Evolutionary conservation across 2,888 invertebrate species (phyloP).

Genomic region (Gryllus longicercus): DNA sequence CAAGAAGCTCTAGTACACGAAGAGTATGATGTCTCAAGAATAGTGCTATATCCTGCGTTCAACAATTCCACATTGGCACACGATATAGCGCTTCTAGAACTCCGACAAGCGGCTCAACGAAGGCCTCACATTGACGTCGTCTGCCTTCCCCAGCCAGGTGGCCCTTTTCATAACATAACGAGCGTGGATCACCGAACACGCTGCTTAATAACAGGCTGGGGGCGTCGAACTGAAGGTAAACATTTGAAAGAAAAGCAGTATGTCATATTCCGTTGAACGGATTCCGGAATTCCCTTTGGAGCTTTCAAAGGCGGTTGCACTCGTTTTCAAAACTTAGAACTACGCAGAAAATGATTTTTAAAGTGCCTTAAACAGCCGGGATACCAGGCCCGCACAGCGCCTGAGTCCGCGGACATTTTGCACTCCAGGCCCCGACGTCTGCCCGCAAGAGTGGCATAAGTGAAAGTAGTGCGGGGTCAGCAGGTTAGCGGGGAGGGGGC

Average conservation of each 20-base stretch:
- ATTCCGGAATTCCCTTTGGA: neutral
- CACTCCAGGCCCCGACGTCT: too few relatives aligned
- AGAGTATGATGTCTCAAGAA: constrained; percentile 42
- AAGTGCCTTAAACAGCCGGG: too few relatives aligned
- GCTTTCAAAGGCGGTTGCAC: too few relatives aligned
- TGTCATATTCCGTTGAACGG: too few relatives aligned
- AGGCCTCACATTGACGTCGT: constrained; percentile 45
- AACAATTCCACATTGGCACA: constrained; percentile 45
- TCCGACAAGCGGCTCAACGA: constrained; percentile 40
- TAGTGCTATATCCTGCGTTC: constrained; percentile 44
- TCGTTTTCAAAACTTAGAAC: too few relatives aligned
- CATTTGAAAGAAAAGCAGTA: neutral
- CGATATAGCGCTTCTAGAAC: constrained; percentile 47
- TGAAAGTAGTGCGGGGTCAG: too few relatives aligned
- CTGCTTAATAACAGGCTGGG: constrained; percentile 49
- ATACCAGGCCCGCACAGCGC: too few relatives aligned
- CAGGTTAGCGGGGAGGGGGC: too few relatives aligned
- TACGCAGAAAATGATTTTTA: too few relatives aligned
- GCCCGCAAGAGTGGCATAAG: too few relatives aligned
- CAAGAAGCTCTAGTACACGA: constrained; percentile 45
- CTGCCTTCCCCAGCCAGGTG: constrained; percentile 43
- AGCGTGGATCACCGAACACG: constrained; percentile 17
- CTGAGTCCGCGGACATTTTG: too few relatives aligned
- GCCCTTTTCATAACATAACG: neutral
- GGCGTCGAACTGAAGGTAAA: constrained; percentile 45